Evolutionary conservation across 2,888 invertebrate species (phyloP).

Genomic region (Scaptomyza parva): DNA sequence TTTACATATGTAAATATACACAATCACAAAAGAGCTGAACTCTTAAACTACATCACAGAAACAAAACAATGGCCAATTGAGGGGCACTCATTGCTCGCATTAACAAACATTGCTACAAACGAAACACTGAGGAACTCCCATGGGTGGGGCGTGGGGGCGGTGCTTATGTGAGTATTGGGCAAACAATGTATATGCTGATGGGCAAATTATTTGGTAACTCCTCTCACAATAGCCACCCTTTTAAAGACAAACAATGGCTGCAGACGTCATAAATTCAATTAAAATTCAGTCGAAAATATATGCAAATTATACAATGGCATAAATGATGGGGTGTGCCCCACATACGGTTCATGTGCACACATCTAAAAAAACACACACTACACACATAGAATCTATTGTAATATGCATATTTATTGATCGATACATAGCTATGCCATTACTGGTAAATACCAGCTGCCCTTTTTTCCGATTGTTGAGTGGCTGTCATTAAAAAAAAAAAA

Average conservation of each 20-base stretch:
- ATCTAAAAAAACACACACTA: slow-evolving; percentile 30
- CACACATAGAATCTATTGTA: slow-evolving; percentile 28
- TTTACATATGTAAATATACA: background rate
- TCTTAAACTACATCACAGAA: slow-evolving; percentile 4
- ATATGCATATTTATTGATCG: slow-evolving; percentile 25
- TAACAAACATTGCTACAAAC: slow-evolving; percentile 27
- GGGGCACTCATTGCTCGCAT: slow-evolving; percentile 17
- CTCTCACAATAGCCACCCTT: slow-evolving; percentile 9
- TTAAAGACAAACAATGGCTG: slow-evolving; percentile 48
- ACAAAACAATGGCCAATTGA: slow-evolving; percentile 11
- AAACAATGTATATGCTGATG: slow-evolving; percentile 64
- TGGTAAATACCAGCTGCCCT: slow-evolving; percentile 15
- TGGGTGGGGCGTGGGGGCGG: background rate
- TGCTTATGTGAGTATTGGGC: slow-evolving; percentile 11
- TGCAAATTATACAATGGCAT: slow-evolving; percentile 67
- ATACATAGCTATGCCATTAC: background rate
- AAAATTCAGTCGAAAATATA: slow-evolving; percentile 76
- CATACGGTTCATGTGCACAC: slow-evolving; percentile 2
- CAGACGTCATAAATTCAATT: slow-evolving; percentile 70
- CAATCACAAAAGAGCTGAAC: background rate
- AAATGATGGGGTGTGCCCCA: slow-evolving; percentile 50
- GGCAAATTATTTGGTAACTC: slow-evolving; percentile 58
- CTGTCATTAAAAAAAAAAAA: slow-evolving; percentile 11
- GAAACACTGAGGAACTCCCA: slow-evolving; percentile 8
- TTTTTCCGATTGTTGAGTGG: slow-evolving; percentile 12